A percentile compares a stretch with the other conserved stretches of the same genome.
Evolutionary conservation across 1,140 invertebrate genomes (phyloP).

Genomic region (Odontomachus brunneus): DNA sequence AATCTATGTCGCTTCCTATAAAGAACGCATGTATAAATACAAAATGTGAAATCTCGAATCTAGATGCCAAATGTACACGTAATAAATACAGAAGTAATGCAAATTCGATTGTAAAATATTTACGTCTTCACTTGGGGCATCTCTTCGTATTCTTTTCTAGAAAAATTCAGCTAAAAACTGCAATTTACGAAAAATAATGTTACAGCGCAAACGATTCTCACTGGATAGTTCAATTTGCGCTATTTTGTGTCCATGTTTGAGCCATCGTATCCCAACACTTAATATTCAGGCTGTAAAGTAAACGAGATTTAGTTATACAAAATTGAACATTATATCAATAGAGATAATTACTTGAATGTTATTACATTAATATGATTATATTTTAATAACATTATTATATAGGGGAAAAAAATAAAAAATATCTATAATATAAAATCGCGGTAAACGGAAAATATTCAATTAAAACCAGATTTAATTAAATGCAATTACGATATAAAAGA

Average conservation of each 20-base stretch:
- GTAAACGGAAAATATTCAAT: too few relatives aligned
- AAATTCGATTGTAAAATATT: constrained; percentile 80
- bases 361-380: neutral
- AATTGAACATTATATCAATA: neutral
- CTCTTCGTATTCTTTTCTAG: constrained; percentile 80
- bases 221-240: constrained; percentile 63
- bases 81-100: constrained; percentile 82
- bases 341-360: constrained; percentile 1
- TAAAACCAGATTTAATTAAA: too few relatives aligned
- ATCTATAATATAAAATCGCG: too few relatives aligned
- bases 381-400: too few relatives aligned
- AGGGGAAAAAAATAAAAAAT: too few relatives aligned
- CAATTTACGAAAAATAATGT: constrained; percentile 83
- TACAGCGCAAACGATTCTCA: constrained; percentile 74
- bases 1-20: constrained; percentile 60
- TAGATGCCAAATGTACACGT: constrained; percentile 80
- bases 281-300: constrained; percentile 73
- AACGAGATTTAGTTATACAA: constrained; percentile 19
- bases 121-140: constrained; percentile 75
- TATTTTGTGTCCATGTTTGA: constrained; percentile 65
- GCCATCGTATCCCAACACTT: constrained; percentile 65
- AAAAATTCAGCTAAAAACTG: constrained; percentile 83
- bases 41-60: constrained; percentile 71
- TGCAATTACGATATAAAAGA: too few relatives aligned
- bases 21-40: constrained; percentile 71